A percentile compares a stretch with the other conserved stretches of the same genome.
Conservation (phyloP, 1,140 invertebrate genomes). For the Kradibia gibbosae region DNA sequence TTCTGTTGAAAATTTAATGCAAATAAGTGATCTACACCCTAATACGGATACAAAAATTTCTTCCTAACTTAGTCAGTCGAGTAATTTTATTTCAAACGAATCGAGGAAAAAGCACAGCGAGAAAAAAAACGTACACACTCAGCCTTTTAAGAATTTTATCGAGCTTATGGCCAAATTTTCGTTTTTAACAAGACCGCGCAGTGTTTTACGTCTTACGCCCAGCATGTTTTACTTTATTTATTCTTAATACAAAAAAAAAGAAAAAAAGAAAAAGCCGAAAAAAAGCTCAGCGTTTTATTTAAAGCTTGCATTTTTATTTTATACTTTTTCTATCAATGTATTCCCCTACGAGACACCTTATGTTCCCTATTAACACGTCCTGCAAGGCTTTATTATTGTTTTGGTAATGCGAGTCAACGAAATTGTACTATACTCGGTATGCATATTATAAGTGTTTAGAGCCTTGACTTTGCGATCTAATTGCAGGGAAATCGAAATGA, state of each 20-base stretch:
- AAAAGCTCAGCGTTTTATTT: conserved; percentile 9
- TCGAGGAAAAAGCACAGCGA: not conserved
- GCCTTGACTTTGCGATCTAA: conserved; percentile 16
- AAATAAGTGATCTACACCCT: not conserved
- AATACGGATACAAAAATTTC: conserved; percentile 9
- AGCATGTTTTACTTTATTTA: conserved; percentile 14
- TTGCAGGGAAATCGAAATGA: not conserved
- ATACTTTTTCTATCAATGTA: conserved; percentile 2
- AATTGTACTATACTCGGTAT: not conserved
- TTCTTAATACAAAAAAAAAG: not conserved
- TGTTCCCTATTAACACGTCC: not conserved
- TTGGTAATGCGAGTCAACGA: conserved; percentile 20
- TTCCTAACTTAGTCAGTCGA: not conserved
- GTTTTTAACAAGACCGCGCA: conserved; percentile 10
- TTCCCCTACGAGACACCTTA: not conserved
- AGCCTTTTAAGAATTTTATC: no score
- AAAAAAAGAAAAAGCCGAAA: conserved; percentile 6
- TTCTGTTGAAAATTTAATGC: not conserved
- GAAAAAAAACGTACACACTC: not conserved
- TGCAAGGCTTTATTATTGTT: conserved; percentile 12
- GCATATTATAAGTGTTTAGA: not conserved
- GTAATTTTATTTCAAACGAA: not conserved
- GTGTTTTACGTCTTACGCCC: conserved; percentile 26
- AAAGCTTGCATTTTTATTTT: conserved; percentile 24
- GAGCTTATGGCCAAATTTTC: conserved; percentile 13